These are phyloP conservation scores for Geopemphigus sp. DNA, from an alignment of 1,140 invertebrate genomes.

Conservation along the genomic window DNA sequence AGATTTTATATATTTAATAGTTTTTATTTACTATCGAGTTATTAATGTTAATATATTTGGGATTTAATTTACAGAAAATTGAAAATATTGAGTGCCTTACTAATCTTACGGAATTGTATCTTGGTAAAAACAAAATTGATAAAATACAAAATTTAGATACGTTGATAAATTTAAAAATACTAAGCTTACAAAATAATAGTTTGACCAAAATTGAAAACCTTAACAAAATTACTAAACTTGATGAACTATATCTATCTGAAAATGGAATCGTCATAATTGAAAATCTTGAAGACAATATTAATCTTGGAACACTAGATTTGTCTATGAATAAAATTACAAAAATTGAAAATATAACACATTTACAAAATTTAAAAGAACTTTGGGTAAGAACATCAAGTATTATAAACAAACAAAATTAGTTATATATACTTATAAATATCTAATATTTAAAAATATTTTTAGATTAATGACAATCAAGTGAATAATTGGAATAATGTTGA, in stretches of 20 bases:
- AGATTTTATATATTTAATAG: too few species aligned
- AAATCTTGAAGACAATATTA: constrained; percentile 67
- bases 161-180: constrained; percentile 73
- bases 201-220: constrained; percentile 86
- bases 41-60: too few species aligned
- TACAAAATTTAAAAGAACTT: constrained; percentile 80
- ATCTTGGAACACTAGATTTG: constrained; percentile 84
- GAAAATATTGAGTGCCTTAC: constrained; percentile 77
- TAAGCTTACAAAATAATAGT: constrained; percentile 90
- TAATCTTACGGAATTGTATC: constrained; percentile 74
- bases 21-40: too few species aligned
- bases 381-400: constrained; percentile 70
- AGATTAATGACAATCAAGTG: constrained; percentile 92
- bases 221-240: constrained; percentile 69
- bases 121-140: constrained; percentile 96
- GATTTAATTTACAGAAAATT: constrained; percentile 65
- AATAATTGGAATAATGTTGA: constrained; percentile 83
- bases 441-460: constrained; percentile 50
- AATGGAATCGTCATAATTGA: constrained; percentile 83
- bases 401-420: constrained; percentile 1
- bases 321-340: constrained; percentile 82
- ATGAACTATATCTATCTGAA: constrained; percentile 90
- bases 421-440: not conserved
- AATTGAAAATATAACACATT: constrained; percentile 76
- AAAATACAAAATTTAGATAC: constrained; percentile 82